phyloP scores from a whole-genome alignment of 2,113 vertebrate species.

The Sebastes schlegelii region DNA sequence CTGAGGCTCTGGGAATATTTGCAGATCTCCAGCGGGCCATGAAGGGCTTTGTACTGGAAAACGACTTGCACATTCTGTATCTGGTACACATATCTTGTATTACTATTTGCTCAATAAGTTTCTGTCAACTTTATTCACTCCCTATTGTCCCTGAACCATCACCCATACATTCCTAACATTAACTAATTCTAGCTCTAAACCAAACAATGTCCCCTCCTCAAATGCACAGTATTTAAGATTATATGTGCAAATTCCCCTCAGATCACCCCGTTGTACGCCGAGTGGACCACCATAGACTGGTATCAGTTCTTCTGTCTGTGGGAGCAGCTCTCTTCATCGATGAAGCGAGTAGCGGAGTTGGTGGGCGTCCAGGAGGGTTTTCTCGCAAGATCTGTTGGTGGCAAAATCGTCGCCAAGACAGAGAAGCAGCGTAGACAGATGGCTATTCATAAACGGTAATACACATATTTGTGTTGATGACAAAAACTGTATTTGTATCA shows the following conservation, averaged over 20 bases:
- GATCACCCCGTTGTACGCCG: conserved; percentile 96
- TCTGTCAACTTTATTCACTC: not conserved
- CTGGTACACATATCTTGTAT: conserved; percentile 83
- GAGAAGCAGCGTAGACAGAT: conserved; percentile 95
- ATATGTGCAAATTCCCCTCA: conserved; percentile 60
- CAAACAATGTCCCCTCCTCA: not conserved
- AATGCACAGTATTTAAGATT: not conserved
- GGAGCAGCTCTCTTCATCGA: conserved; percentile 93
- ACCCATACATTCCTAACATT: not conserved
- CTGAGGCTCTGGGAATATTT: conserved; percentile 95
- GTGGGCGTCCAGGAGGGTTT: conserved; percentile 97
- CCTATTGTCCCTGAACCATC: not conserved
- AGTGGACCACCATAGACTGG: conserved; percentile 97
- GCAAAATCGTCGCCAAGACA: conserved; percentile 91
- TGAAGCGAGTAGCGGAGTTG: conserved; percentile 96
- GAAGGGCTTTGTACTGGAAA: conserved; percentile 98
- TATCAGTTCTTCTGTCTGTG: conserved; percentile 97
- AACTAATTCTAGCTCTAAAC: not conserved
- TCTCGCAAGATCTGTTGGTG: conserved; percentile 92
- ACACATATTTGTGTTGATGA: not conserved
- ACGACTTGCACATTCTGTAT: conserved; percentile 95
- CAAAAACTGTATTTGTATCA: not conserved
- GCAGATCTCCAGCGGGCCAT: conserved; percentile 97
- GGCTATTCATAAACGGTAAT: conserved; percentile 95
- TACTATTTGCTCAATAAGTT: not conserved